phyloP scores from a whole-genome alignment of 2,113 vertebrate species.

The Callipepla californica region DNA sequence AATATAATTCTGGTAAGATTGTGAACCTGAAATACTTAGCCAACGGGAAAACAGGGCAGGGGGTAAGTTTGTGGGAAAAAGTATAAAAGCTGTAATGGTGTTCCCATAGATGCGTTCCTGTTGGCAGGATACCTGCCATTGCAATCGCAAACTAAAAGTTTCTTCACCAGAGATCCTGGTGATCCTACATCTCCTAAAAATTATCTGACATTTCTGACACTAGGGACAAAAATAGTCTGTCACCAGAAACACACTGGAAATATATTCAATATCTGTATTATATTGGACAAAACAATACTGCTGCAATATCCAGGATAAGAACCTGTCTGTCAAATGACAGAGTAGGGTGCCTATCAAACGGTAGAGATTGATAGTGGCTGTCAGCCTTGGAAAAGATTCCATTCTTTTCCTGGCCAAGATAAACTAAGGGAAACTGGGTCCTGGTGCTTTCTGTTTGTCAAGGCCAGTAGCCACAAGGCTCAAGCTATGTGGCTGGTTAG shows the following conservation, averaged over 20 bases:
- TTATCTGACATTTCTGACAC: too few relatives aligned
- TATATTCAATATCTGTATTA: background rate
- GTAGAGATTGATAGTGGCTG: background rate
- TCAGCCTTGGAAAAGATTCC: background rate
- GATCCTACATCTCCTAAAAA: too few relatives aligned
- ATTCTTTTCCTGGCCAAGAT: background rate
- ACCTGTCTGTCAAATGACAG: background rate
- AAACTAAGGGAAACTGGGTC: background rate
- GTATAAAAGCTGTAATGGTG: too few relatives aligned
- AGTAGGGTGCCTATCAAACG: background rate
- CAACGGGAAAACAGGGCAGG: too few relatives aligned
- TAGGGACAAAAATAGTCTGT: background rate
- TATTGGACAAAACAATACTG: background rate
- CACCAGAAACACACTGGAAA: background rate
- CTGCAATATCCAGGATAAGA: background rate
- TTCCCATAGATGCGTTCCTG: too few relatives aligned
- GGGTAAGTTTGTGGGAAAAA: too few relatives aligned
- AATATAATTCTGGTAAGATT: too few relatives aligned
- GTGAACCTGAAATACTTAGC: too few relatives aligned
- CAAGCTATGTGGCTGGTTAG: fast-evolving
- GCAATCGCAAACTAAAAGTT: too few relatives aligned
- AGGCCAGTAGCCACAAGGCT: background rate
- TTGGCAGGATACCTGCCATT: too few relatives aligned
- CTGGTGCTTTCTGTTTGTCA: background rate
- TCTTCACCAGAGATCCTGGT: too few relatives aligned